A percentile compares a stretch with the other conserved stretches of the same genome.
These are phyloP conservation scores for Ahaetulla prasina DNA, from an alignment of 2,113 vertebrate genomes.

Conservation along the genomic window DNA sequence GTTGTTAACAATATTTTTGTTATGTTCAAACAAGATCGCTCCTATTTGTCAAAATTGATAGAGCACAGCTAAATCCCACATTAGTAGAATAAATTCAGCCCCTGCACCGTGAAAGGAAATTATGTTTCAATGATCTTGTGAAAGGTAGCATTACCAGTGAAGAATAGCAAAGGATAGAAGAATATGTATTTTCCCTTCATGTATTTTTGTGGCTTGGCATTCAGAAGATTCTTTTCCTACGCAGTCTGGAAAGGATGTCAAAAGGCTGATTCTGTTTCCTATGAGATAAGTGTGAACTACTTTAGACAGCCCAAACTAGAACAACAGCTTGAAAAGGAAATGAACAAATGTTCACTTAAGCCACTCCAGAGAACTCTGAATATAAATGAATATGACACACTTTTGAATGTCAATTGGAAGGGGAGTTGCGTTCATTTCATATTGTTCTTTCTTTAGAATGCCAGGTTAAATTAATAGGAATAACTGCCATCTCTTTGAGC, in stretches of 20 bases:
- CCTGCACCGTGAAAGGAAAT: not conserved
- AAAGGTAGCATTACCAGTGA: not conserved
- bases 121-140: not conserved
- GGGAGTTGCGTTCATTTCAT: constrained; percentile 46
- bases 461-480: constrained; percentile 58
- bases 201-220: not conserved
- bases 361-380: constrained; percentile 38
- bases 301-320: constrained; percentile 34
- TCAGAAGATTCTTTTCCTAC: not conserved
- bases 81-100: not conserved
- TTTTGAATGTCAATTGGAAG: constrained; percentile 60
- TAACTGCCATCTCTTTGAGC: constrained; percentile 44
- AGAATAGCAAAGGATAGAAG: not conserved
- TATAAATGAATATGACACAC: constrained; percentile 44
- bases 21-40: not conserved
- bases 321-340: constrained; percentile 52
- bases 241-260: not conserved
- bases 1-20: not conserved
- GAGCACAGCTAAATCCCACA: not conserved
- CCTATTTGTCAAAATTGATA: not conserved
- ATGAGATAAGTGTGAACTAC: constrained; percentile 38
- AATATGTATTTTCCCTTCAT: not conserved
- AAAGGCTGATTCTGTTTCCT: constrained; percentile 18
- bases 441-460: constrained; percentile 56
- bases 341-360: constrained; percentile 35